Evolutionary conservation across 2,797 vertebrate species (phyloP).

Genomic region (Serranus cabrilla): DNA sequence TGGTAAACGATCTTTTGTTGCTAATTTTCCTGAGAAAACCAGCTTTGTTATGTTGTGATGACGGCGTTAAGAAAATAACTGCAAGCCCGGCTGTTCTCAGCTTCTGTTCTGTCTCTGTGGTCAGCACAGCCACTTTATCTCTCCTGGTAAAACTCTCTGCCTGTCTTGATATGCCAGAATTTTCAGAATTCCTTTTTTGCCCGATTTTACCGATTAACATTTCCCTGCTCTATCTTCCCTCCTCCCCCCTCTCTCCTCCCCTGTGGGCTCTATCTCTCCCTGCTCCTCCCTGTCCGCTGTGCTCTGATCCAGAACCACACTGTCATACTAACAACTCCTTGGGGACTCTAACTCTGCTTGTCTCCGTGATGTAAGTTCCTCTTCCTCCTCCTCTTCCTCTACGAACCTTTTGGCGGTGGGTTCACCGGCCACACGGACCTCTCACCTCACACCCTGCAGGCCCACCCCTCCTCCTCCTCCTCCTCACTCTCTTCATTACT

Average conservation of each 20-base stretch:
- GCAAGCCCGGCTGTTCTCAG: no score
- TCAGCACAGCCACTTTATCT: conserved; percentile 39
- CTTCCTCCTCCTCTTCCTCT: conserved; percentile 83
- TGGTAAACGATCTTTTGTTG: no score
- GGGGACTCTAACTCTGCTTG: conserved; percentile 98
- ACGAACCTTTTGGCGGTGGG: conserved; percentile 68
- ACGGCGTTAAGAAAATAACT: no score
- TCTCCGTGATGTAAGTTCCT: conserved; percentile 97
- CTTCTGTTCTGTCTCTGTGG: conserved; percentile 19
- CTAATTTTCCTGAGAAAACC: no score
- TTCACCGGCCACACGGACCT: conserved; percentile 72
- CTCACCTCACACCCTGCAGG: conserved; percentile 68
- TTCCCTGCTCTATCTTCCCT: conserved; percentile 67
- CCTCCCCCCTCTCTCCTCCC: conserved; percentile 53
- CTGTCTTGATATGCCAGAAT: conserved; percentile 42
- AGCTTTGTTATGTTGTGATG: no score
- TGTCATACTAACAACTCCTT: conserved; percentile 99
- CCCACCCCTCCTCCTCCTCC: conserved; percentile 26
- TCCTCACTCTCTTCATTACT: conserved; percentile 61
- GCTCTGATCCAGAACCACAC: conserved; percentile 97
- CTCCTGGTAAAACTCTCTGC: conserved; percentile 38
- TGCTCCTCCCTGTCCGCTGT: conserved; percentile 75
- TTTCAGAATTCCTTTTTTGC: conserved; percentile 57
- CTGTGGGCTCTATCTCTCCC: conserved; percentile 81
- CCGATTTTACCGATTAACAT: conserved; percentile 68